Evolutionary conservation across 2,888 invertebrate species (phyloP).

Genomic region (Polyommatus iphigenia): DNA sequence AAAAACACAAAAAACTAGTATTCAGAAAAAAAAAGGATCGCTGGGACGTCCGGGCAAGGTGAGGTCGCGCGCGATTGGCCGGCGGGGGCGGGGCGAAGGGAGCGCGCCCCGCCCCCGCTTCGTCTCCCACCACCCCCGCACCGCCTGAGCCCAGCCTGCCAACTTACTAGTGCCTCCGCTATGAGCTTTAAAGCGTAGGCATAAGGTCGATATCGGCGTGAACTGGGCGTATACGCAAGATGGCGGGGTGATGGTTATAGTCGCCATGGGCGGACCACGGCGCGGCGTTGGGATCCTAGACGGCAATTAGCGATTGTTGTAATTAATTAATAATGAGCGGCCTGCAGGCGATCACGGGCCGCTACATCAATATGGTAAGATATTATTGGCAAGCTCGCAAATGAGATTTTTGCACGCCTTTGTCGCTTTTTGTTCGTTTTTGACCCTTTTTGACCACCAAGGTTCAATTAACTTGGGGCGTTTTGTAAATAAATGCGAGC

Average conservation of each 20-base stretch:
- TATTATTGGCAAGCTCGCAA: not conserved
- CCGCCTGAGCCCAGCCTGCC: slow-evolving; percentile 56
- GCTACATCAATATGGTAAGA: not conserved
- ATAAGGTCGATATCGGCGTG: slow-evolving; percentile 55
- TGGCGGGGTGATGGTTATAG: slow-evolving; percentile 68
- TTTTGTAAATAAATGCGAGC: too few species aligned
- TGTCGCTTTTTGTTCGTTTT: not conserved
- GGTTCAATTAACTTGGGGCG: too few species aligned
- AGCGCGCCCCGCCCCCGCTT: slow-evolving; percentile 68
- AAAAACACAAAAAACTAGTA: slow-evolving; percentile 52
- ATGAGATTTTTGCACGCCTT: not conserved
- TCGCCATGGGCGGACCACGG: slow-evolving; percentile 76
- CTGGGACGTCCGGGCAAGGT: slow-evolving; percentile 75
- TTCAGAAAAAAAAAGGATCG: slow-evolving; percentile 54
- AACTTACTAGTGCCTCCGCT: slow-evolving; percentile 56
- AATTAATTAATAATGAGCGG: slow-evolving; percentile 56
- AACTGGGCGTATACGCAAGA: slow-evolving; percentile 46
- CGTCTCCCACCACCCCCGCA: slow-evolving; percentile 67
- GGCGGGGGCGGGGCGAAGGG: slow-evolving; percentile 63
- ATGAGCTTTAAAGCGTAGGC: slow-evolving; percentile 47
- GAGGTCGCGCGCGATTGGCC: slow-evolving; percentile 72
- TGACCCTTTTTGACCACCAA: not conserved
- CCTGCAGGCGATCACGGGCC: slow-evolving; percentile 27
- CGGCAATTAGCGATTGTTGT: slow-evolving; percentile 74
- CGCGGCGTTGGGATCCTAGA: slow-evolving; percentile 64